Conservation (phyloP, 2,797 vertebrate genomes). For the Aldrovandia affinis region DNA sequence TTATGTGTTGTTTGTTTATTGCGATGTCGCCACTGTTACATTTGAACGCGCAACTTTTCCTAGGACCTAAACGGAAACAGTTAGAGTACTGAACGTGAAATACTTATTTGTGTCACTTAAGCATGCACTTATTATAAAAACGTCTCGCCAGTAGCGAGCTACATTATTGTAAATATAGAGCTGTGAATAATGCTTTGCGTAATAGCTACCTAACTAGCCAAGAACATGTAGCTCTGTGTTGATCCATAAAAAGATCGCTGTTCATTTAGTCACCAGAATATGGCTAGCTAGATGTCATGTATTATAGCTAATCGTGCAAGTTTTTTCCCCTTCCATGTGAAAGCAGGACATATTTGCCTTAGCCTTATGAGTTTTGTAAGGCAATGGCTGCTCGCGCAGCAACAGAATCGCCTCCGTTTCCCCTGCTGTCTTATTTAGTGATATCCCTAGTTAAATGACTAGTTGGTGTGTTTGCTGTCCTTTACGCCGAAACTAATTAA, state of each 20-base stretch:
- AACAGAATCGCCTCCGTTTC: not conserved
- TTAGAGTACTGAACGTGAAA: not conserved
- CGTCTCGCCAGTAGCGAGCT: not conserved
- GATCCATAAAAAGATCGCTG: not conserved
- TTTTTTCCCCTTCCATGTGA: constrained; percentile 1
- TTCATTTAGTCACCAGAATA: constrained; percentile 1
- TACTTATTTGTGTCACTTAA: not conserved
- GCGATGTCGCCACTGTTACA: not conserved
- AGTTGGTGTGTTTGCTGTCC: not conserved
- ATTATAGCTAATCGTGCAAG: constrained; percentile 22
- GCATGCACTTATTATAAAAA: no score
- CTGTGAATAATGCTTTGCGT: not conserved
- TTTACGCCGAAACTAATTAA: no score
- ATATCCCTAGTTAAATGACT: not conserved
- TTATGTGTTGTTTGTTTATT: not conserved
- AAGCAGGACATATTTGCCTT: constrained; percentile 36
- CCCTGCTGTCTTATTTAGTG: not conserved
- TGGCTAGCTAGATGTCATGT: constrained; percentile 27
- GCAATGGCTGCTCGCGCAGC: constrained; percentile 3
- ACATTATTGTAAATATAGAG: not conserved
- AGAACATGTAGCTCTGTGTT: not conserved
- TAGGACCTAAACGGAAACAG: no score
- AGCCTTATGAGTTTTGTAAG: constrained; percentile 46
- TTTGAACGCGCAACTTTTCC: constrained; percentile 6
- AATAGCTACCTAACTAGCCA: not conserved